Evolutionary conservation across 92 coral and sea anemone species (phyloP).

Genomic region (Siderastrea radians): DNA sequence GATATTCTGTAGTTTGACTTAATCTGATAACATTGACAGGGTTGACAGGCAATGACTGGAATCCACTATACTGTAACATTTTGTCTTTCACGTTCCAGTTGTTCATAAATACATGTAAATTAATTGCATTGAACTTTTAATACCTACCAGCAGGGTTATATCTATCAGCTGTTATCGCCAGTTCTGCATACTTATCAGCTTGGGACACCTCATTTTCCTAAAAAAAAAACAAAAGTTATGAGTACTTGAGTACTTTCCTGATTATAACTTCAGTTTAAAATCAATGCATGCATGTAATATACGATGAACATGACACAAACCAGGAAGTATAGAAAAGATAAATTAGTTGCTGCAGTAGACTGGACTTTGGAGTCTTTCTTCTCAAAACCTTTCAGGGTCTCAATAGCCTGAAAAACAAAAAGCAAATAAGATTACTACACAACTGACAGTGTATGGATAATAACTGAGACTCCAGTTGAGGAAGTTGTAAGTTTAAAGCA

Average conservation of each 20-base stretch:
- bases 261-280: too few species aligned
- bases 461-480: too few species aligned
- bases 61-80: too few species aligned
- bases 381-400: conserved; percentile 96
- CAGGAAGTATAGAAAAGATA: conserved; percentile 94
- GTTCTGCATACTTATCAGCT: conserved; percentile 98
- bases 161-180: conserved; percentile 95
- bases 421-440: not conserved
- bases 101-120: not conserved
- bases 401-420: conserved; percentile 80
- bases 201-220: conserved; percentile 95
- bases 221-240: not conserved
- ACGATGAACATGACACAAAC: conserved; percentile 56
- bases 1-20: too few species aligned
- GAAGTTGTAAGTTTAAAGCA: too few species aligned
- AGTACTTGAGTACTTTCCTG: not conserved
- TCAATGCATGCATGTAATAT: not conserved
- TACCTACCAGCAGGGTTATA: conserved; percentile 95
- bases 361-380: conserved; percentile 99
- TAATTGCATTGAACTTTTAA: too few species aligned
- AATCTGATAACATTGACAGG: too few species aligned
- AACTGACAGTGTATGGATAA: too few species aligned
- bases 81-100: too few species aligned
- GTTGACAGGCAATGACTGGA: too few species aligned
- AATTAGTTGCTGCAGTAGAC: conserved; percentile 96